Percentiles rank a stretch among this genome's conserved stretches.
Evolutionary conservation across 2,888 invertebrate genomes (phyloP).

Genomic region (Netelia fuscicornis): DNA sequence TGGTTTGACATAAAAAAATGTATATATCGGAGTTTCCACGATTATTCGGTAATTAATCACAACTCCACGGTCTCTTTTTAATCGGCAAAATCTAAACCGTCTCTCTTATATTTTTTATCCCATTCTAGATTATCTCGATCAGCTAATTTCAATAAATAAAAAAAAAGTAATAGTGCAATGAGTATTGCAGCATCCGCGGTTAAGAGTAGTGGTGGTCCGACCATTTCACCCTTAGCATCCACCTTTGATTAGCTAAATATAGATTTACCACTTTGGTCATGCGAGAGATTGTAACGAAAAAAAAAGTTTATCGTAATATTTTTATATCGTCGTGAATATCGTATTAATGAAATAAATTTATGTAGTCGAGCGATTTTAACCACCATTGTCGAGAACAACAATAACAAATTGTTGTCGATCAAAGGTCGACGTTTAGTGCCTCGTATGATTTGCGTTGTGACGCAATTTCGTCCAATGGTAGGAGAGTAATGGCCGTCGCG

Average conservation of each 20-base stretch:
- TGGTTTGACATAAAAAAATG: too few relatives aligned
- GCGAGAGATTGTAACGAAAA: constrained; percentile 18
- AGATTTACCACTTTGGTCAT: constrained; percentile 81
- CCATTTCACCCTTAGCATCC: constrained; percentile 69
- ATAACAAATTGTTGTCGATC: constrained; percentile 50
- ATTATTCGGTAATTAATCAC: too few relatives aligned
- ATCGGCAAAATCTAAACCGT: too few relatives aligned
- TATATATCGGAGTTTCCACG: too few relatives aligned
- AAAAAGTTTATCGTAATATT: not conserved
- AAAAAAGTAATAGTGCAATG: constrained; percentile 1
- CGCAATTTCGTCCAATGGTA: constrained; percentile 86
- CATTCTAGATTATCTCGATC: too few relatives aligned
- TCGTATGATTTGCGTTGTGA: constrained; percentile 83
- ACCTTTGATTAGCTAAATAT: constrained; percentile 81
- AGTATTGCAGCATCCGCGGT: constrained; percentile 48
- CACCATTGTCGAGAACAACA: constrained; percentile 1
- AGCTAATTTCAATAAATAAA: not conserved
- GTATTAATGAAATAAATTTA: constrained; percentile 36
- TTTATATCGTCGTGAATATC: not conserved
- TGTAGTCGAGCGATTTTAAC: constrained; percentile 30
- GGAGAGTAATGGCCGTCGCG: constrained; percentile 87
- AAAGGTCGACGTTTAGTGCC: constrained; percentile 73
- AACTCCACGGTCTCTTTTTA: too few relatives aligned
- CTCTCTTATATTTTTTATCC: too few relatives aligned
- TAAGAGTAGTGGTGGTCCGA: constrained; percentile 31